Conservation (phyloP, 2,797 vertebrate species). For the Lophotriccus pileatus region DNA sequence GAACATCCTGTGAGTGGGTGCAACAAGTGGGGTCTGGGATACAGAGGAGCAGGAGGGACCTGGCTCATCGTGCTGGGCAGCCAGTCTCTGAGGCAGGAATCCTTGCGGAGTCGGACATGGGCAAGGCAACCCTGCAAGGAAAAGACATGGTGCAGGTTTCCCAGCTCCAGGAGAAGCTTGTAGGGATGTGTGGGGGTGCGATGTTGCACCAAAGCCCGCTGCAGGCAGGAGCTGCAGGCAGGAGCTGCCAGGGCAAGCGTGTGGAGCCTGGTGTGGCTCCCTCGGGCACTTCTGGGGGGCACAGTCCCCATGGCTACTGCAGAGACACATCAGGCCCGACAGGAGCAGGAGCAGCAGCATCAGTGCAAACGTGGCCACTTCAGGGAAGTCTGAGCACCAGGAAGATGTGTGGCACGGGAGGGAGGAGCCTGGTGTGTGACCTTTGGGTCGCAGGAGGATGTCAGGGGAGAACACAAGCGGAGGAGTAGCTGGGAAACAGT, state of each 20-base stretch:
- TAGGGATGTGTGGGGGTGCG: too few species aligned
- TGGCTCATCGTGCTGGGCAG: neutral
- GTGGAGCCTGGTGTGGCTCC: neutral
- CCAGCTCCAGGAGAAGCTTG: neutral
- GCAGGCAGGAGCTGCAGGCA: neutral
- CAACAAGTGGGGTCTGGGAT: fast-evolving
- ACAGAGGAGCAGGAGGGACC: neutral
- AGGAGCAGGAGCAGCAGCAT: neutral
- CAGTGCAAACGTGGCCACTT: neutral
- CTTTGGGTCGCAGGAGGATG: neutral
- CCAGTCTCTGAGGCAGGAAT: neutral
- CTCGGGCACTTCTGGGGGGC: neutral
- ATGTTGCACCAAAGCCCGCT: neutral
- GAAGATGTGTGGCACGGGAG: neutral
- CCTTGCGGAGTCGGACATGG: neutral
- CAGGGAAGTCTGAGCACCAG: neutral
- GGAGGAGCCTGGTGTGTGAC: neutral
- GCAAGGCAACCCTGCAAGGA: neutral
- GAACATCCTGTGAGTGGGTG: neutral
- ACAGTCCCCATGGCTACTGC: fast-evolving
- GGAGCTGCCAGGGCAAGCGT: fast-evolving
- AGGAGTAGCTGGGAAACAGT: neutral
- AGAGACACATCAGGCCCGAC: neutral
- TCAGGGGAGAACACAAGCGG: neutral
- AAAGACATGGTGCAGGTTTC: neutral